These are phyloP conservation scores for Poeciliopsis turrubarensis DNA, from an alignment of 2,113 vertebrate species.

Conservation along the genomic window DNA sequence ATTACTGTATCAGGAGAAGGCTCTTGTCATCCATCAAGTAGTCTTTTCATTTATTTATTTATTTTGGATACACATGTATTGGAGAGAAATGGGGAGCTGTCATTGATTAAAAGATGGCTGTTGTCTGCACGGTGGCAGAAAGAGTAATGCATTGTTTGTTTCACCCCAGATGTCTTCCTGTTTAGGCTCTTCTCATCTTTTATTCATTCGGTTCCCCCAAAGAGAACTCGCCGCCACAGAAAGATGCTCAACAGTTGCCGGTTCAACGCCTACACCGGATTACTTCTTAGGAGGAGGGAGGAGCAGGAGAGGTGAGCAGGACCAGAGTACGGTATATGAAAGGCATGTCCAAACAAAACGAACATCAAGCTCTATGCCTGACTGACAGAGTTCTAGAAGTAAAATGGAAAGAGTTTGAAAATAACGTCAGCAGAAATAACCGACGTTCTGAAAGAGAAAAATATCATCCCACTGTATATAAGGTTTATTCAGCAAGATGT, in stretches of 20 bases:
- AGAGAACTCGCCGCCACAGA: slow-evolving; percentile 20
- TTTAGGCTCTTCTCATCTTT: slow-evolving; percentile 56
- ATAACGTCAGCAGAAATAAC: neutral
- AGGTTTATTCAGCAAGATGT: neutral
- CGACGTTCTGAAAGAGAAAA: neutral
- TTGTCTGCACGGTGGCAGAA: slow-evolving; percentile 11
- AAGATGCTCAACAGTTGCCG: neutral
- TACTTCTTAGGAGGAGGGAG: neutral
- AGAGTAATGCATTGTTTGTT: slow-evolving; percentile 63
- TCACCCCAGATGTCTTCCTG: slow-evolving; percentile 52
- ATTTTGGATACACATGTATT: slow-evolving; percentile 23
- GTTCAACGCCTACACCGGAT: neutral
- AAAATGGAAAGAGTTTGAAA: neutral
- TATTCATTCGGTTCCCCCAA: slow-evolving; percentile 49
- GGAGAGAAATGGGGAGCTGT: slow-evolving; percentile 5
- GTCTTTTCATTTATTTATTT: neutral
- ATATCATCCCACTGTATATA: neutral
- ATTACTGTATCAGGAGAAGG: slow-evolving; percentile 17
- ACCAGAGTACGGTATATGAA: neutral
- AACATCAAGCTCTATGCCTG: neutral
- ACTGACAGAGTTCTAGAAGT: neutral
- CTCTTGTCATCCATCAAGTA: slow-evolving; percentile 6
- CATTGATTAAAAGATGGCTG: slow-evolving; percentile 35
- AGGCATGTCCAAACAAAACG: neutral
- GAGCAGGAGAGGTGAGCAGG: neutral